Evolutionary conservation across 2,113 vertebrate genomes (phyloP).

Genomic region (Dromaius novaehollandiae): DNA sequence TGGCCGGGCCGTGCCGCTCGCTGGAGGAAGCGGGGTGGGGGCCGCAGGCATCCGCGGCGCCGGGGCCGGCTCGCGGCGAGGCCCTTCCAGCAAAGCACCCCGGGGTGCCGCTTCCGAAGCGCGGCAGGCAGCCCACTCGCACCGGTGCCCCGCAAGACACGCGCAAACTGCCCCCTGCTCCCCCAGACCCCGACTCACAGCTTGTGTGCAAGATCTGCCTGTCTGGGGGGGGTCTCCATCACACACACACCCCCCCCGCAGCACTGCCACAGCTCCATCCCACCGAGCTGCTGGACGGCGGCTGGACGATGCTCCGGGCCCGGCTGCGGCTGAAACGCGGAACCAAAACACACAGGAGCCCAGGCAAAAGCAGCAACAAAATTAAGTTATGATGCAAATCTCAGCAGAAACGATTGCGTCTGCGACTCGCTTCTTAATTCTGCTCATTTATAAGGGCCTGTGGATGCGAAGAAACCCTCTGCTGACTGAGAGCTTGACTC

Average conservation of each 20-base stretch:
- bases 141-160: too few relatives aligned
- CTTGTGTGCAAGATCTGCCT: too few relatives aligned
- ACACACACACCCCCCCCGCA: too few relatives aligned
- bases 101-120: too few relatives aligned
- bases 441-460: background rate
- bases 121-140: too few relatives aligned
- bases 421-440: background rate
- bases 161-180: too few relatives aligned
- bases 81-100: too few relatives aligned
- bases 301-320: background rate
- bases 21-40: slow-evolving; percentile 58
- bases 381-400: background rate
- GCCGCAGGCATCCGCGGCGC: slow-evolving; percentile 53
- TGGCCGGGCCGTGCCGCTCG: background rate
- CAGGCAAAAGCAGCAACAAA: background rate
- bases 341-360: background rate
- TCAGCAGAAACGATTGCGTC: slow-evolving; percentile 1
- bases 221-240: too few relatives aligned
- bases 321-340: background rate
- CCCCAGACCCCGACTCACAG: too few relatives aligned
- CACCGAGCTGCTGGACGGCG: too few relatives aligned
- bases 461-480: background rate
- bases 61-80: too few relatives aligned
- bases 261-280: too few relatives aligned
- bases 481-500: background rate